phyloP scores from a whole-genome alignment of 2,888 invertebrate genomes.

The Cyaniris semiargus region DNA sequence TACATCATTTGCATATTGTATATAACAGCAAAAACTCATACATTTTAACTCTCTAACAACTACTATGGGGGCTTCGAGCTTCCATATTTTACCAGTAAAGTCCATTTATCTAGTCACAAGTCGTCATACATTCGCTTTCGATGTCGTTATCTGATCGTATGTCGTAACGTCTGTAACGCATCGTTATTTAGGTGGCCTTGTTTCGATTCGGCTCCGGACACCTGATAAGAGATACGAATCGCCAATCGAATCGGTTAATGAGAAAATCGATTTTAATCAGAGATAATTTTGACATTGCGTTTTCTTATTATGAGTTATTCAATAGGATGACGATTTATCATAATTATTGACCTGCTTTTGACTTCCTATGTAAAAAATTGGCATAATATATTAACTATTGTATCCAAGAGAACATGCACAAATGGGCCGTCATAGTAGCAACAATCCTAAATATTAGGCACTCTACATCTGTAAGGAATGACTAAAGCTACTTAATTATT shows the following conservation, averaged over 20 bases:
- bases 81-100: not conserved
- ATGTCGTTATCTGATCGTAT: conserved; percentile 68
- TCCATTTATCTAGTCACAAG: conserved; percentile 25
- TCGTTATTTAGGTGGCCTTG: conserved; percentile 60
- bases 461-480: no score
- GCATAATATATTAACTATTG: no score
- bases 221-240: conserved; percentile 39
- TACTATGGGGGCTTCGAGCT: not conserved
- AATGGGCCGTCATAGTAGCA: no score
- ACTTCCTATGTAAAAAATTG: not conserved
- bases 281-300: conserved; percentile 34
- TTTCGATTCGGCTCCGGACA: conserved; percentile 51
- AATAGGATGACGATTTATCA: not conserved
- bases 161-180: conserved; percentile 63
- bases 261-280: conserved; percentile 33
- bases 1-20: no score
- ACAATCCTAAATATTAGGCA: no score
- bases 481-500: no score
- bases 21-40: no score
- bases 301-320: not conserved
- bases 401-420: no score
- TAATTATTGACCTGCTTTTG: not conserved
- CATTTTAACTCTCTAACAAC: not conserved
- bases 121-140: conserved; percentile 55
- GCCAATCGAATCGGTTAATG: conserved; percentile 33